These are phyloP conservation scores for Aphelocoma californica DNA, from an alignment of 2,797 vertebrate genomes.

Conservation along the genomic window DNA sequence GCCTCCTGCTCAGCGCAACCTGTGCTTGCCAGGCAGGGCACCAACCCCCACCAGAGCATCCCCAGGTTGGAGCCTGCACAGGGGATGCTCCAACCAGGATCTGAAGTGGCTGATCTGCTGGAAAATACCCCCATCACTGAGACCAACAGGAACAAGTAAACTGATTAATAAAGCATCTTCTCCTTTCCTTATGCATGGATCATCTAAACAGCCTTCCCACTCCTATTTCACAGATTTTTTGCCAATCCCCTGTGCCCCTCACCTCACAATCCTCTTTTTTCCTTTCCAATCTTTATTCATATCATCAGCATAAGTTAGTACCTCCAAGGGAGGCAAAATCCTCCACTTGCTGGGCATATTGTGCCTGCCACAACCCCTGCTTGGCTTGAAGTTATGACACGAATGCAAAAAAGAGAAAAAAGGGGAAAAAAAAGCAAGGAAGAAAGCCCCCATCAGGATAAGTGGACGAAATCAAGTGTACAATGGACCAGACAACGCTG, in stretches of 20 bases:
- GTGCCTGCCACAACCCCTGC: not conserved
- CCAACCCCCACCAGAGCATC: not conserved
- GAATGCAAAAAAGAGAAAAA: not conserved
- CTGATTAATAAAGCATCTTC: slow-evolving; percentile 1
- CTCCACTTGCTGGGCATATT: not conserved
- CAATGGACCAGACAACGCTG: slow-evolving; percentile 12
- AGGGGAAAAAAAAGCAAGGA: fast-evolving
- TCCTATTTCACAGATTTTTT: not conserved
- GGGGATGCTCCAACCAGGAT: not conserved
- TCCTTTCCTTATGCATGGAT: not conserved
- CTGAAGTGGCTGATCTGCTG: not conserved
- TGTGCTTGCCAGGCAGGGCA: not conserved
- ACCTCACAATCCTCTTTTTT: not conserved
- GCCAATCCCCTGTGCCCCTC: not conserved
- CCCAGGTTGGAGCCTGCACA: not conserved
- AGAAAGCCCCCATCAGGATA: not conserved
- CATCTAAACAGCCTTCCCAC: slow-evolving; percentile 5
- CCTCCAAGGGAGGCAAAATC: not conserved
- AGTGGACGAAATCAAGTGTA: slow-evolving; percentile 2
- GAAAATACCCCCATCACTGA: not conserved
- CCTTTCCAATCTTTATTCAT: not conserved
- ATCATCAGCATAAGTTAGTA: slow-evolving; percentile 29
- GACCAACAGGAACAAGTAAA: not conserved
- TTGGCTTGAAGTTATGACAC: not conserved
- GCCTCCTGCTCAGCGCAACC: not conserved